phyloP scores from a whole-genome alignment of 23 tunicate genomes.

The Clavelina lepadiformis region DNA sequence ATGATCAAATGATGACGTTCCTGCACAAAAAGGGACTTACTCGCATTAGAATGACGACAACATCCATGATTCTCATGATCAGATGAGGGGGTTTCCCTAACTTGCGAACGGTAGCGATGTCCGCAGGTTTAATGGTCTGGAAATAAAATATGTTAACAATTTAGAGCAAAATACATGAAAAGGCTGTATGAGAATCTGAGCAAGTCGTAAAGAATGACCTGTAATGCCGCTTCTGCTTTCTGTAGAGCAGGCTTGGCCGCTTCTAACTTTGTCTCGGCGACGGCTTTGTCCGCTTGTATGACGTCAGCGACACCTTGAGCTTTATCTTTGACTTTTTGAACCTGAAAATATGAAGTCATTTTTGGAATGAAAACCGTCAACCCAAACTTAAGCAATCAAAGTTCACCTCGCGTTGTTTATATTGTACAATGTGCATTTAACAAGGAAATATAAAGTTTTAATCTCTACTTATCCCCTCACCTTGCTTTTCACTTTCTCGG shows the following conservation, averaged over 20 bases:
- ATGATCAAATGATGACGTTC: too few relatives aligned
- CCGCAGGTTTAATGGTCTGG: constrained; percentile 91
- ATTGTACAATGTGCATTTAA: neutral
- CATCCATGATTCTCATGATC: constrained; percentile 95
- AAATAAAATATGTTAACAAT: neutral
- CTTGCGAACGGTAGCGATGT: constrained; percentile 91
- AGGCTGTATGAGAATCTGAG: neutral
- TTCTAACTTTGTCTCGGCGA: constrained; percentile 77
- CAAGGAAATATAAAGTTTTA: neutral
- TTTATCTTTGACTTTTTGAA: constrained; percentile 88
- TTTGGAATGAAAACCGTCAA: too few relatives aligned
- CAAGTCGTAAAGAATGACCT: constrained; percentile 18
- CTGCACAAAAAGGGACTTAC: constrained; percentile 27
- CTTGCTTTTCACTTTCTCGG: constrained; percentile 85
- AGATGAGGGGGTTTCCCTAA: constrained; percentile 98
- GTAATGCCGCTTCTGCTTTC: constrained; percentile 90
- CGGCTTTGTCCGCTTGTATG: constrained; percentile 80
- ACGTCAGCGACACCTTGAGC: constrained; percentile 89
- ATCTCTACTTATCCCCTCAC: constrained; percentile 10
- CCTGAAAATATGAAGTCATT: constrained; percentile 28
- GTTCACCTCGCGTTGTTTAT: neutral
- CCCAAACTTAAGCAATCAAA: neutral
- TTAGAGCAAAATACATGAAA: neutral
- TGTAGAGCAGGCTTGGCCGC: constrained; percentile 89
- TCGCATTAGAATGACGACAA: constrained; percentile 75